Percentiles rank a stretch among this genome's conserved stretches.
Conservation (phyloP, 53 echinoderm and acorn worm species). For the Temnopleurus reevesii region DNA sequence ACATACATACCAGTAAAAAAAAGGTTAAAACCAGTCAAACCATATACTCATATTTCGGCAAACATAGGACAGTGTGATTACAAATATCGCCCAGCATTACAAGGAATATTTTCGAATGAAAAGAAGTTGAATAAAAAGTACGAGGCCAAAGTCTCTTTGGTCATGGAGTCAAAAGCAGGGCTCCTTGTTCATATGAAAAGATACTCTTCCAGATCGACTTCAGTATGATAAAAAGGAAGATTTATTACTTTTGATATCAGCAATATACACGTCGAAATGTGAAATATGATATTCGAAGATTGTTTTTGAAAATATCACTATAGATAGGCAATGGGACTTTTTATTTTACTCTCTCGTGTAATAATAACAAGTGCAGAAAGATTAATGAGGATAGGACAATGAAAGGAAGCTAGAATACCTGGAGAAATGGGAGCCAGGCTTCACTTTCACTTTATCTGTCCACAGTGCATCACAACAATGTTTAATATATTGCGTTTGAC, state of each 20-base stretch:
- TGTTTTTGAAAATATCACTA: background rate
- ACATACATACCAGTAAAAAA: too few relatives aligned
- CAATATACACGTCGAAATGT: background rate
- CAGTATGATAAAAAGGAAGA: too few relatives aligned
- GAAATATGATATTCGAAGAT: background rate
- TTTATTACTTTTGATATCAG: background rate
- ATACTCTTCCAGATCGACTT: too few relatives aligned
- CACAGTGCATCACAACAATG: background rate
- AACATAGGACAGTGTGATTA: too few relatives aligned
- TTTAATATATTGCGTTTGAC: background rate
- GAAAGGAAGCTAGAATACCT: slow-evolving; percentile 6
- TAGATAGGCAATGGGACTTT: background rate
- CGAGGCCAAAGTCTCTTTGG: too few relatives aligned
- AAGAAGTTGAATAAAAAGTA: too few relatives aligned
- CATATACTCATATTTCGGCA: too few relatives aligned
- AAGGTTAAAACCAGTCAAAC: too few relatives aligned
- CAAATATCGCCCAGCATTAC: too few relatives aligned
- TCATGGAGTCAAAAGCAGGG: too few relatives aligned
- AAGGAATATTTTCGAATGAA: too few relatives aligned
- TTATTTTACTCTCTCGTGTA: background rate
- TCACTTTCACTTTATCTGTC: slow-evolving; percentile 11
- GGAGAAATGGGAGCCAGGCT: background rate
- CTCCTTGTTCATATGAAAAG: too few relatives aligned
- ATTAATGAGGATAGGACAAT: slow-evolving; percentile 32
- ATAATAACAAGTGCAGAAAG: background rate